These are phyloP conservation scores for Fistularia commersonii DNA, from an alignment of 2,797 vertebrate genomes.

Conservation along the genomic window DNA sequence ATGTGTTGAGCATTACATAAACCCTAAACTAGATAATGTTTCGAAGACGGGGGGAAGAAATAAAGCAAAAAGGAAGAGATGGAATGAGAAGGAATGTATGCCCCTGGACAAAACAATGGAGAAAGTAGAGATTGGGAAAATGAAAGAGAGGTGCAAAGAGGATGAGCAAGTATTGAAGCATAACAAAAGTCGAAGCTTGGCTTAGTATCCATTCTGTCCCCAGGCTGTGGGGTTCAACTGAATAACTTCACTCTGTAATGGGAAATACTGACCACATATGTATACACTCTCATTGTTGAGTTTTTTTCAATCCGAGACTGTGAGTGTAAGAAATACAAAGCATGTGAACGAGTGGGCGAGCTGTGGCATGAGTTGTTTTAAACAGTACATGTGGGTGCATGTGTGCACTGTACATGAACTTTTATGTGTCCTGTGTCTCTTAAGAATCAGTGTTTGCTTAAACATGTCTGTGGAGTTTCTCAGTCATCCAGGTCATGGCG, in stretches of 20 bases:
- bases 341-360: slow-evolving; percentile 33
- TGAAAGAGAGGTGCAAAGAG: slow-evolving; percentile 32
- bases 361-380: slow-evolving; percentile 34
- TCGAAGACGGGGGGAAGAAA: not conserved
- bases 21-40: not conserved
- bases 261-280: slow-evolving; percentile 56
- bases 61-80: slow-evolving; percentile 16
- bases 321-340: slow-evolving; percentile 26
- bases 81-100: not conserved
- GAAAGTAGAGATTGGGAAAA: slow-evolving; percentile 39
- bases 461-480: no score
- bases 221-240: slow-evolving; percentile 27
- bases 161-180: slow-evolving; percentile 40
- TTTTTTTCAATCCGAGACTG: slow-evolving; percentile 33
- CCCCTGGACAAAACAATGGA: not conserved
- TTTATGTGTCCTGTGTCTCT: slow-evolving; percentile 24
- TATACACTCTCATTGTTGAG: slow-evolving; percentile 55
- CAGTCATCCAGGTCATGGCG: no score
- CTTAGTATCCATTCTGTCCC: slow-evolving; percentile 48
- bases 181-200: slow-evolving; percentile 51
- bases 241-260: slow-evolving; percentile 24
- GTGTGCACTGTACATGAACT: slow-evolving; percentile 22
- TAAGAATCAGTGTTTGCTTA: slow-evolving; percentile 1
- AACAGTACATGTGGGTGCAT: slow-evolving; percentile 18
- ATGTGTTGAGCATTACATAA: slow-evolving; percentile 5